These are phyloP conservation scores for Lasiurus borealis DNA, from an alignment of 2,113 vertebrate species.

Conservation along the genomic window DNA sequence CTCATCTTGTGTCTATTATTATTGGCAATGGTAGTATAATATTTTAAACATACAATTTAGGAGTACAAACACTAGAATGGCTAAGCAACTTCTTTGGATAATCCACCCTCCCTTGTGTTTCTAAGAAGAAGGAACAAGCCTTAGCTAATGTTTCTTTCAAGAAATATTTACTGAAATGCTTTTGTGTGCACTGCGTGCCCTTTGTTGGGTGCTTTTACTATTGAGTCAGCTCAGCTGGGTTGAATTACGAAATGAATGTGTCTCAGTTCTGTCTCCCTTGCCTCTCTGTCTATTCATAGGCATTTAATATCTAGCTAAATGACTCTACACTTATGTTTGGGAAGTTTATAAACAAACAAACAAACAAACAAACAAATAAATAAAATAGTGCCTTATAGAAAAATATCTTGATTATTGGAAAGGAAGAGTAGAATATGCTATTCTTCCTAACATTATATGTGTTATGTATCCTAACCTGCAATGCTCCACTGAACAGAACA, in stretches of 20 bases:
- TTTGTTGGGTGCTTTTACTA: background rate
- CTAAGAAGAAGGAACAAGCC: background rate
- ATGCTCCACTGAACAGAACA: background rate
- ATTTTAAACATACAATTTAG: conserved; percentile 1
- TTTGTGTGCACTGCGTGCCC: background rate
- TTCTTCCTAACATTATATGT: background rate
- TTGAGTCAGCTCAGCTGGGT: background rate
- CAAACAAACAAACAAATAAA: too few relatives aligned
- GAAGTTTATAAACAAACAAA: background rate
- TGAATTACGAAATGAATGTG: background rate
- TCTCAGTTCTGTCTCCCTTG: background rate
- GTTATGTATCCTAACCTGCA: background rate
- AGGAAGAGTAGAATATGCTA: background rate
- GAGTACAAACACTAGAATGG: background rate
- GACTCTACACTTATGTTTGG: background rate
- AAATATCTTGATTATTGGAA: background rate
- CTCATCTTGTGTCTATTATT: background rate
- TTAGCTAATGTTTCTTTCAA: background rate
- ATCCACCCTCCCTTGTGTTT: background rate
- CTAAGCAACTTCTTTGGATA: background rate
- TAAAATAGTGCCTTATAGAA: background rate
- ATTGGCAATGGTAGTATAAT: background rate
- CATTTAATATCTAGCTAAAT: background rate
- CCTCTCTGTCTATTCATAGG: background rate
- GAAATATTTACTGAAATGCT: background rate